Evolutionary conservation across 2,113 vertebrate genomes (phyloP), one percentile per base, ranked within the genome.

Genomic region (Oryctolagus cuniculus): DNA sequence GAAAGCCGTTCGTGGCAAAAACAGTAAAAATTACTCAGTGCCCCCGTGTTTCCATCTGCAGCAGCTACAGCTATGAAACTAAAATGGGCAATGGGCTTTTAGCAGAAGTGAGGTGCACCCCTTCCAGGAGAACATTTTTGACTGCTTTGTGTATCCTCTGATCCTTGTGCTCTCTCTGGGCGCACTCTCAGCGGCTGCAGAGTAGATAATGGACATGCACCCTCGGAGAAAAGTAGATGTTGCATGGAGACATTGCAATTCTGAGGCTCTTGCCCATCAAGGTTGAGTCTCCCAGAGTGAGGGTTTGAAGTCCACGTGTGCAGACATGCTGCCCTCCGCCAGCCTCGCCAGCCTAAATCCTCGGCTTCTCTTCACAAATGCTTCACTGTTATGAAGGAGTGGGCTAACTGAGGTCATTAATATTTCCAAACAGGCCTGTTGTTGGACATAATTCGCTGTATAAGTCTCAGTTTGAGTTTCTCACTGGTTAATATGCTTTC

Each of bases 111-210:
- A 27, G 44, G 4, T 8, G 0, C 36, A 8, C 36, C 69, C 13
- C 29, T 34, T 51, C 29, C 38, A 29, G 10, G 5, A 55, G 5
- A 16, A 53, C 1, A 8, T 7, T 44, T 44, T 44, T 44, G 44
- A 44, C 44, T 44, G 6, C 44, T 44, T 44, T 73, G 10, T 25
- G 6, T 34, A 1, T 6, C 22, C 19, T 38, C 2, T 70, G 29
- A 2, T 0, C 9, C 10, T 12, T 3, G 5, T 53, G 17, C n/a
- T 75, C 15, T 11, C 29, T 75, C 15, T 11, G 9, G 53, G 4
- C 85, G 36, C 10, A 63, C 36, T 84, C 44, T 81, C 25, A 77
- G 25, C 21, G 34, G 2, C 6, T 67, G 29, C 64, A 21, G 51
- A 53, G 3, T 34, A 53, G 34, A 4, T 36, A 31, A 1, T 31